Base-by-base conservation (phyloP, 1,140 invertebrate genomes). In the Orchesella cincta region DNA sequence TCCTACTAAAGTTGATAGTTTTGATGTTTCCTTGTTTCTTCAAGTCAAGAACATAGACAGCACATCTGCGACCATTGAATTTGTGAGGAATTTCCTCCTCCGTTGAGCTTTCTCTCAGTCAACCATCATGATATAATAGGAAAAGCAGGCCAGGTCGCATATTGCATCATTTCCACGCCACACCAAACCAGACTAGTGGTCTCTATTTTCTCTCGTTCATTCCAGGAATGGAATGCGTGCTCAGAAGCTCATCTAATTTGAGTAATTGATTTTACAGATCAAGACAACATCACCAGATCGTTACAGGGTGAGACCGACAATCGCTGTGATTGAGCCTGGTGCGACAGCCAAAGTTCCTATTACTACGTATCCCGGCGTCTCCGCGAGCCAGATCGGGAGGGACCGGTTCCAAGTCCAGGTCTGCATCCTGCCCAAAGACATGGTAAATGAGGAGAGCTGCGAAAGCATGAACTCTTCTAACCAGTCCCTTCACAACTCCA, bases 271-370 rank as follows among this genome's bases (percentile, higher is more conserved):
- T 73, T 28, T 71, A 57, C 78, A 93, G 92, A 88, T 94, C 76
- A 94, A 94, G 86, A 92, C 90, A 52, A 92, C 90, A 20, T 89
- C 90, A 0, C 95, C 95, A 0, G 94, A 96, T 80, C 97, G 96
- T 85, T 97, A 95, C 85, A 87, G 93, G 57, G 95, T 97, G 0
- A 88, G 93, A 74, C 94, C 95, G 16, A 95, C 93, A 79, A 90
- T 90, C 23, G 95, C 95, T 8, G 85, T 90, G 39, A 84, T 97
- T 39, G 83, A 86, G 1, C 88, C 91, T 26, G 89, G 88, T 26
- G 86, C 86, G 74, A 70, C 20, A 23, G 76, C 26, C 12, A 31
- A 33, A 36, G 70, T 78, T 28, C 62, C 33, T 29, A 76, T 82
- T 71, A 74, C 76, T 23, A 72, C 75, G 26, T 39, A 81, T 35